phyloP scores from a whole-genome alignment of 2,888 invertebrate species.

The Xestia ashworthii region DNA sequence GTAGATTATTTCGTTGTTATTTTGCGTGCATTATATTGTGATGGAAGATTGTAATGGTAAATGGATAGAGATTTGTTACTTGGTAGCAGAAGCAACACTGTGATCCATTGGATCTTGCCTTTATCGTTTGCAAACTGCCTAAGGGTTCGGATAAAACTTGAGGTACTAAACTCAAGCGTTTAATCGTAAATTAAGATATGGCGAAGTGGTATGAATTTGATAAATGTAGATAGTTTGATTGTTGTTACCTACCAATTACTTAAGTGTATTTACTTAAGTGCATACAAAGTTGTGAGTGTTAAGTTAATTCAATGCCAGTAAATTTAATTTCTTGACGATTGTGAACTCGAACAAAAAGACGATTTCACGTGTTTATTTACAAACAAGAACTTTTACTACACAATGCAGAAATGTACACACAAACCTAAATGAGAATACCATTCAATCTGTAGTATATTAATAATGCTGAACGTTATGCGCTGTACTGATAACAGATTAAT shows the following conservation, averaged over 20 bases:
- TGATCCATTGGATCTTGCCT: slow-evolving; percentile 3
- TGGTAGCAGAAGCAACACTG: neutral
- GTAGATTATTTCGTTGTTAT: slow-evolving; percentile 37
- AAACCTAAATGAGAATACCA: slow-evolving; percentile 25
- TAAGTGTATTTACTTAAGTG: too few species aligned
- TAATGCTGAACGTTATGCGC: slow-evolving; percentile 49
- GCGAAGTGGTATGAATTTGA: neutral
- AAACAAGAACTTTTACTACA: neutral
- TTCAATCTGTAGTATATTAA: slow-evolving; percentile 51
- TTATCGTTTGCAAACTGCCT: slow-evolving; percentile 6
- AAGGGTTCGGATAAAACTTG: neutral
- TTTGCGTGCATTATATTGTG: slow-evolving; percentile 9
- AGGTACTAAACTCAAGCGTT: neutral
- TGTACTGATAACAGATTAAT: slow-evolving; percentile 64
- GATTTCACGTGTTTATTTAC: neutral
- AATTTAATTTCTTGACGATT: neutral
- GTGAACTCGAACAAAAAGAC: neutral
- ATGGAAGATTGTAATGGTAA: slow-evolving; percentile 12
- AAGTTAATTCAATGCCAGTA: neutral
- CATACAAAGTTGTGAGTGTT: neutral
- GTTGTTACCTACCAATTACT: neutral
- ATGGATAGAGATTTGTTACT: slow-evolving; percentile 5
- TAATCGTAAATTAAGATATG: neutral
- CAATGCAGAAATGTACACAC: neutral
- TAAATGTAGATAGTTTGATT: neutral